Percentiles rank a stretch among this genome's conserved stretches.
Conservation (phyloP, 2,113 vertebrate genomes). For the Choloepus hoffmanni region DNA sequence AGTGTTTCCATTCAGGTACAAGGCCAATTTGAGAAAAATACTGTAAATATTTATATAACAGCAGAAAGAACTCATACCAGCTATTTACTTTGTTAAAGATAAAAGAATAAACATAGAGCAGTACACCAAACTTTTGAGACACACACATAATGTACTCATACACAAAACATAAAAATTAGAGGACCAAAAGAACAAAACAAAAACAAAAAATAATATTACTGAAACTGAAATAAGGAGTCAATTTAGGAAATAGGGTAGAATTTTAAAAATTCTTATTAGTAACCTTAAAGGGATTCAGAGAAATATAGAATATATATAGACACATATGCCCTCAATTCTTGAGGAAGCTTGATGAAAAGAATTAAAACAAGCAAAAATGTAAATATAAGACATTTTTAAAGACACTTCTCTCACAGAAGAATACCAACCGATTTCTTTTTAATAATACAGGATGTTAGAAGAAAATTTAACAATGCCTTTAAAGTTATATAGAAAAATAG, state of each 20-base stretch:
- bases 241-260: neutral
- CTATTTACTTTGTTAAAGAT: neutral
- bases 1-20: neutral
- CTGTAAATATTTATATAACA: neutral
- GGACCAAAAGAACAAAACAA: neutral
- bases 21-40: neutral
- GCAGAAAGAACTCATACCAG: neutral
- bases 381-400: neutral
- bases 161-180: neutral
- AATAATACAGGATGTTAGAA: neutral
- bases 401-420: neutral
- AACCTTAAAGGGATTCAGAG: neutral
- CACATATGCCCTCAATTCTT: neutral
- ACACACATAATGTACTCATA: neutral
- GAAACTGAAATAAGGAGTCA: neutral
- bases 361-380: neutral
- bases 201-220: neutral
- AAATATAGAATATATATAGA: neutral
- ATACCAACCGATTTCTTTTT: neutral
- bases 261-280: neutral
- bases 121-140: neutral
- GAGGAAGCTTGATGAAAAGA: neutral
- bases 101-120: neutral
- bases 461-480: neutral
- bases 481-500: neutral